Evolutionary conservation across 2,888 invertebrate genomes (phyloP).

Genomic region (Megamerina dolium): DNA sequence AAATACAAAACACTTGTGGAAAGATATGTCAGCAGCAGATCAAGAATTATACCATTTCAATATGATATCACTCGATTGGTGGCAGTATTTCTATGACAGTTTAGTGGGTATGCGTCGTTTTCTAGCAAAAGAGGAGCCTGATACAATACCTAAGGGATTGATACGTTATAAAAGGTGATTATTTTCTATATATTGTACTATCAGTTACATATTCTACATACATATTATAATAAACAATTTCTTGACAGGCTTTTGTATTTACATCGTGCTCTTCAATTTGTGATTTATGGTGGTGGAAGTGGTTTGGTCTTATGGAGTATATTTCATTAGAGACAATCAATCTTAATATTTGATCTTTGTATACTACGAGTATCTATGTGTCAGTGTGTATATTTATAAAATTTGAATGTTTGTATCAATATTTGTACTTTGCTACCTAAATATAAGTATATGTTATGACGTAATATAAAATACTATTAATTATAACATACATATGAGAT

Average conservation of each 20-base stretch:
- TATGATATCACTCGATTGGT: conserved; percentile 67
- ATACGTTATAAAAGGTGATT: conserved; percentile 58
- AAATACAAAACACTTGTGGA: conserved; percentile 52
- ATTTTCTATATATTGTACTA: no score
- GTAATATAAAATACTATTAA: no score
- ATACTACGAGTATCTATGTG: no score
- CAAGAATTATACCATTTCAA: conserved; percentile 64
- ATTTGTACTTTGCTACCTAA: no score
- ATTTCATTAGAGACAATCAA: no score
- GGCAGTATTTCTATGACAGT: conserved; percentile 49
- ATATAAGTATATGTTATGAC: no score
- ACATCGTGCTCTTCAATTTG: conserved; percentile 28
- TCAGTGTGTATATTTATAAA: no score
- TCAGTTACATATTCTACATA: conserved; percentile 3
- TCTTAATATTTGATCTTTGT: no score
- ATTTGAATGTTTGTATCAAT: no score
- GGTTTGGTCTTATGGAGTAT: conserved; percentile 22
- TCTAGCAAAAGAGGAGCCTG: conserved; percentile 71
- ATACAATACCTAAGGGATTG: conserved; percentile 59
- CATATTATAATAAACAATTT: neutral
- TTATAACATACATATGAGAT: no score
- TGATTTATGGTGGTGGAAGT: conserved; percentile 23
- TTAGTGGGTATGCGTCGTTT: conserved; percentile 67
- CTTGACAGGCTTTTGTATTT: conserved; percentile 30
- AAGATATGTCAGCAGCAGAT: conserved; percentile 43